Conservation (phyloP, 2,113 vertebrate genomes). For the Cathartes aura region DNA sequence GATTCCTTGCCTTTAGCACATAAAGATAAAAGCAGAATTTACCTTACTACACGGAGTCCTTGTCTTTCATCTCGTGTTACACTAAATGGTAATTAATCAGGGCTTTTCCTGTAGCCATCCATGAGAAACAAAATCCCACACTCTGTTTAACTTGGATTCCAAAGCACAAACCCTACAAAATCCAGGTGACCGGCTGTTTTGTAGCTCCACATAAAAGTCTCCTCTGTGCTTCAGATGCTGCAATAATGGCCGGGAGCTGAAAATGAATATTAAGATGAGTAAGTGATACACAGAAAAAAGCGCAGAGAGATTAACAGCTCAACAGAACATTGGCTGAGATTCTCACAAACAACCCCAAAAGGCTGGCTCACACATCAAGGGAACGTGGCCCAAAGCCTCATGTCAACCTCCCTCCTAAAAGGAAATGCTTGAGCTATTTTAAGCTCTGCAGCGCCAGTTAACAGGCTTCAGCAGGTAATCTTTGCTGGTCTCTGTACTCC, state of each 20-base stretch:
- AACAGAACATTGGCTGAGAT: not conserved
- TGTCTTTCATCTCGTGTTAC: not conserved
- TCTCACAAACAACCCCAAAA: not conserved
- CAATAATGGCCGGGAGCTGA: not conserved
- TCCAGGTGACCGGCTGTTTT: not conserved
- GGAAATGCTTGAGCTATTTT: not conserved
- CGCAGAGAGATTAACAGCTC: not conserved
- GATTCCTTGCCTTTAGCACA: not conserved
- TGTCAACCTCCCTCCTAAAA: not conserved
- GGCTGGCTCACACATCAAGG: not conserved
- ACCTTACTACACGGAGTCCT: not conserved
- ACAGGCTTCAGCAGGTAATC: not conserved
- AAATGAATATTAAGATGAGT: not conserved
- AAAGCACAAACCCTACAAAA: not conserved
- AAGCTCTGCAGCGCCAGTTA: not conserved
- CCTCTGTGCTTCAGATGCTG: not conserved
- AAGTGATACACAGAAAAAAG: not conserved
- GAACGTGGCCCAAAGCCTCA: not conserved
- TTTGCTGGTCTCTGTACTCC: not conserved
- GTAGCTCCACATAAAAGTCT: not conserved
- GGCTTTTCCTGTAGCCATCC: not conserved
- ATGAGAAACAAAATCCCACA: not conserved
- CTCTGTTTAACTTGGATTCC: not conserved
- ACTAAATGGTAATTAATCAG: not conserved
- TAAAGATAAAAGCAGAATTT: constrained; percentile 2